These are phyloP conservation scores for Harpalus rubripes DNA, from an alignment of 2,888 invertebrate species.

Conservation along the genomic window DNA sequence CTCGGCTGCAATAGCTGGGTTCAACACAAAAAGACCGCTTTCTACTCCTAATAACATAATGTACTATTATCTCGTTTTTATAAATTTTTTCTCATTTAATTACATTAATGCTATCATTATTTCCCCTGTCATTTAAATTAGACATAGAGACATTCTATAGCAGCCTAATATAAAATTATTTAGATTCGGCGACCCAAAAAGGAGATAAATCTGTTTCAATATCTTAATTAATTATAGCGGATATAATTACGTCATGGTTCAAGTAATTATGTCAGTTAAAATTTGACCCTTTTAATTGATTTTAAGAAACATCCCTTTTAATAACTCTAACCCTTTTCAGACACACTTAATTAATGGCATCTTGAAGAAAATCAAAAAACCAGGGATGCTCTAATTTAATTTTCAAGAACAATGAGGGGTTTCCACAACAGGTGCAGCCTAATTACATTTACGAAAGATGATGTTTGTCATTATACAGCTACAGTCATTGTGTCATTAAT, in stretches of 20 bases:
- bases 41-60: too few species aligned
- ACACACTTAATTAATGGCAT: conserved; percentile 43
- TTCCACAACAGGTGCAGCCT: neutral
- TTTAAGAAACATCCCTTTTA: conserved; percentile 52
- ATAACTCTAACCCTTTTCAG: conserved; percentile 49
- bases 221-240: conserved; percentile 41
- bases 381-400: conserved; percentile 17
- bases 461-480: neutral
- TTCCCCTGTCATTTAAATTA: neutral
- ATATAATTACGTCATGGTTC: conserved; percentile 14
- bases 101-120: too few species aligned
- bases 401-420: neutral
- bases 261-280: conserved; percentile 49
- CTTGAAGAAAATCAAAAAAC: conserved; percentile 20
- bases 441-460: neutral
- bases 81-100: too few species aligned
- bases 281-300: conserved; percentile 52
- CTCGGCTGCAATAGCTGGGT: too few species aligned
- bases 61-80: too few species aligned
- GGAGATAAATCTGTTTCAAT: conserved; percentile 22
- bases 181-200: neutral
- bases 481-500: neutral
- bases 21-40: too few species aligned
- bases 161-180: neutral
- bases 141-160: neutral